Evolutionary conservation across 1,140 invertebrate genomes (phyloP).

Genomic region (Bradysia coprophila): DNA sequence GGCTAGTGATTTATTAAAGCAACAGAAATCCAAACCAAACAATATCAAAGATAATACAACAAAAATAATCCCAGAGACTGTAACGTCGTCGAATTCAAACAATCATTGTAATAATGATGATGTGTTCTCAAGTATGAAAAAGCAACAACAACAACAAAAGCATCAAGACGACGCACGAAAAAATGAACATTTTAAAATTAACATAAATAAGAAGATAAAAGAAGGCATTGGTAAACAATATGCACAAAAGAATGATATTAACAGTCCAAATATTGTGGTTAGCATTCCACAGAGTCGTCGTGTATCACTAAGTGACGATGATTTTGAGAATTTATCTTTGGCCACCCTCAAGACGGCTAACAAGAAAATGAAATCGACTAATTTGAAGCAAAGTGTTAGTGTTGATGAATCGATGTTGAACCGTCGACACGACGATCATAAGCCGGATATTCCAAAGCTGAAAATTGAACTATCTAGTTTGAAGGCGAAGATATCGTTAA

Average conservation of each 20-base stretch:
- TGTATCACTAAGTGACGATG: neutral
- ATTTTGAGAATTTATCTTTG: constrained; percentile 3
- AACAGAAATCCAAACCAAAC: neutral
- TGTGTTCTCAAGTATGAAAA: neutral
- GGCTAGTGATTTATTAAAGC: neutral
- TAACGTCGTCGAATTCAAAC: constrained; percentile 6
- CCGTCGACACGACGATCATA: neutral
- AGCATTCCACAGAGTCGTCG: neutral
- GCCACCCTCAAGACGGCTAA: constrained; percentile 16
- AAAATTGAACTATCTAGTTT: constrained; percentile 19
- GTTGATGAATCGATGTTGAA: neutral
- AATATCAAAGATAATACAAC: neutral
- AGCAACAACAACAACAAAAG: constrained; percentile 5
- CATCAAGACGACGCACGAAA: neutral
- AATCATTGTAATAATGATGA: neutral
- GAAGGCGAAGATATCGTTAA: constrained; percentile 11
- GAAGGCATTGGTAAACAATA: too few species aligned
- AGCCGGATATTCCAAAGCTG: constrained; percentile 9
- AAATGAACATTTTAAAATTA: too few species aligned
- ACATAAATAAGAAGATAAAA: too few species aligned
- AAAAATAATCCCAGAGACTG: too few species aligned
- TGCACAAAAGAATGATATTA: too few species aligned
- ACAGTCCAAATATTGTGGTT: neutral
- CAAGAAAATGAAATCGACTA: constrained; percentile 7
- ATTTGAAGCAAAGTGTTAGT: neutral